Percentiles rank a stretch among this genome's conserved stretches.
Conservation (phyloP, 2,113 vertebrate species). For the Psephotus haematonotus region DNA sequence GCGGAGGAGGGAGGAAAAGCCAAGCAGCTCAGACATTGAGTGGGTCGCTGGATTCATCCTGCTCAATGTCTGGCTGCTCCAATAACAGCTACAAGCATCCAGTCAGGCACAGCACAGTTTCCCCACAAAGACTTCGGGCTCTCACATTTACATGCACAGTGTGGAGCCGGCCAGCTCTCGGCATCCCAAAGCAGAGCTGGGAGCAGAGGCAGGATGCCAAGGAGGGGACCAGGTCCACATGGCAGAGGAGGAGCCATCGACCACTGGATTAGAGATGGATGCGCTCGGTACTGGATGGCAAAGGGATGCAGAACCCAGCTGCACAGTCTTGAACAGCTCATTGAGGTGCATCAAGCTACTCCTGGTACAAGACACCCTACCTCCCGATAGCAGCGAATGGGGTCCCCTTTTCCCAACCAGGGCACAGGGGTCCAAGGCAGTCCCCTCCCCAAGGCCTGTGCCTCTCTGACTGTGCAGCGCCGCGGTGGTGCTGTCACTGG, state of each 20-base stretch:
- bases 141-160: rapidly evolving
- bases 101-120: not conserved
- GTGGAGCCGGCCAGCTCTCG: not conserved
- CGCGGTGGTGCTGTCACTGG: not conserved
- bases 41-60: not conserved
- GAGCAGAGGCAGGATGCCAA: rapidly evolving
- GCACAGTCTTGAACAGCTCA: not conserved
- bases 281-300: not conserved
- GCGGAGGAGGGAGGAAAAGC: not conserved
- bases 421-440: rapidly evolving
- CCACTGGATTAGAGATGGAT: not conserved
- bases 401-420: not conserved
- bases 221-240: not conserved
- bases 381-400: rapidly evolving
- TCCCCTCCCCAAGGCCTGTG: not conserved
- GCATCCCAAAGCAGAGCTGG: rapidly evolving
- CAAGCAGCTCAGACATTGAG: not conserved
- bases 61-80: not conserved
- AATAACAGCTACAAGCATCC: not conserved
- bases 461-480: not conserved
- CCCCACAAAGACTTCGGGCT: not conserved
- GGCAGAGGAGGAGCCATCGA: not conserved
- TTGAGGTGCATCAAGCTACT: rapidly evolving
- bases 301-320: not conserved
- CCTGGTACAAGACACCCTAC: not conserved